These are phyloP conservation scores for sheep (Ovis aries) DNA, from an alignment of 2,113 vertebrate species.

Conservation along the genomic window DNA sequence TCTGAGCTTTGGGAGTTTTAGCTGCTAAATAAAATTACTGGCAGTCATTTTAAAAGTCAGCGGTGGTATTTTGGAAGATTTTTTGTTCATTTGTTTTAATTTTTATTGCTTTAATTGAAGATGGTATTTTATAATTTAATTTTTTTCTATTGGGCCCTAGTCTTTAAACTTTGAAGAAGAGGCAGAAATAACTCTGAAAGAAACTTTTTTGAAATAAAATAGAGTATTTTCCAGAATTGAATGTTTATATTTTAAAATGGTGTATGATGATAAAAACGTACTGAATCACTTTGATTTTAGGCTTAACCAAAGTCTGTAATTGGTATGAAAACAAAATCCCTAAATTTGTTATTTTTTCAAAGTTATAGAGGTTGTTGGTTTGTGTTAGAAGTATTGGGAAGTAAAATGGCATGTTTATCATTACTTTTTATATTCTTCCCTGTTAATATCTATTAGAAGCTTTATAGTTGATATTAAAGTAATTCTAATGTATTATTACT, in stretches of 20 bases:
- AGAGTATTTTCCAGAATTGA: conserved; percentile 27
- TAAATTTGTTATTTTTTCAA: background rate
- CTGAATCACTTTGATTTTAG: background rate
- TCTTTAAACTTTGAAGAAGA: conserved; percentile 30
- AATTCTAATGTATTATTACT: background rate
- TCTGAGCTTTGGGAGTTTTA: background rate
- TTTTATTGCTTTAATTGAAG: conserved; percentile 1
- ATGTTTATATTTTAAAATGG: conserved; percentile 33
- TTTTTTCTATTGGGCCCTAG: background rate
- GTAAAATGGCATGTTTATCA: background rate
- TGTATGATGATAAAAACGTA: background rate
- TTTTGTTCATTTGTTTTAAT: background rate
- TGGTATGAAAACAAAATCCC: background rate
- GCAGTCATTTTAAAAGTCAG: conserved; percentile 23
- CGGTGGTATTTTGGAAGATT: background rate
- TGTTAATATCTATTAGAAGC: background rate
- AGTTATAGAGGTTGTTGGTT: background rate
- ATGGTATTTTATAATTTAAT: conserved; percentile 10
- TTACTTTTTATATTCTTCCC: background rate
- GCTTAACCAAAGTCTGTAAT: background rate
- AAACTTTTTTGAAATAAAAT: background rate
- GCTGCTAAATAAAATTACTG: background rate
- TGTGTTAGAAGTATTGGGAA: background rate
- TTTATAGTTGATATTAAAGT: conserved; percentile 23
- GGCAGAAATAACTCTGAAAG: background rate